Base-by-base conservation (phyloP, 2,888 invertebrate genomes). In the Drosophila melanosoma region DNA sequence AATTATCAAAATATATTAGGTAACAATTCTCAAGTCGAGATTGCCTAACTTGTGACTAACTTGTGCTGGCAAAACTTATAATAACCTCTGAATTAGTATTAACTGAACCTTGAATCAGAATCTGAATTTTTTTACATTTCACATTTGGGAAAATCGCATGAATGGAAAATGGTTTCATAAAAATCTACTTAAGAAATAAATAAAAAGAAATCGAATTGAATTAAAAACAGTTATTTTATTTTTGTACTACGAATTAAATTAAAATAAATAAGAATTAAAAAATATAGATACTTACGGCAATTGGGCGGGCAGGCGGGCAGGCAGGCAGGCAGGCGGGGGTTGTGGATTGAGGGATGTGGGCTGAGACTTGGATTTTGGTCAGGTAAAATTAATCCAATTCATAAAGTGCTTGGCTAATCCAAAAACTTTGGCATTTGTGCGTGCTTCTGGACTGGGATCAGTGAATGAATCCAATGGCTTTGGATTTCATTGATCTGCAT, bases 391-490 rank as follows among this genome's bases (percentile, higher is more conserved):
- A 83, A 84, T 82, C 83, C 82, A 79, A 82, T 82, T 84, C 73
- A 54, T 42, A 23, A 45, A 45, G 45, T 61, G 54, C 51, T 53
- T 38, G 11, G 26, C 69, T 83, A 83, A 85, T 83, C 83, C 83
- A 33, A 57, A 33, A 68, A 72, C 51, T 33, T 59, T 57, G 56
- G 61, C 49, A 40, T 66, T 33, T 51, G 40, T 38, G 12, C 12
- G 42, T 26, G 52, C 35, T 36, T 35, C 26, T 29, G 29, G 15
- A 33, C 51, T 64, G 76, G 81, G 83, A 83, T 83, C 78, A 83
- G 78, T 85, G 85, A 83, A 83, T 83, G 83, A 85, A 83, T 85
- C 83, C 85, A 48, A 35, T 11, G 83, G 83, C 74, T 83, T 83
- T 85, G 77, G 81, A 63, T 83, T 85, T 83, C 81, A 83, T 83